Base-by-base conservation (phyloP, 2,797 vertebrate genomes). In the Smutsia gigantea region DNA sequence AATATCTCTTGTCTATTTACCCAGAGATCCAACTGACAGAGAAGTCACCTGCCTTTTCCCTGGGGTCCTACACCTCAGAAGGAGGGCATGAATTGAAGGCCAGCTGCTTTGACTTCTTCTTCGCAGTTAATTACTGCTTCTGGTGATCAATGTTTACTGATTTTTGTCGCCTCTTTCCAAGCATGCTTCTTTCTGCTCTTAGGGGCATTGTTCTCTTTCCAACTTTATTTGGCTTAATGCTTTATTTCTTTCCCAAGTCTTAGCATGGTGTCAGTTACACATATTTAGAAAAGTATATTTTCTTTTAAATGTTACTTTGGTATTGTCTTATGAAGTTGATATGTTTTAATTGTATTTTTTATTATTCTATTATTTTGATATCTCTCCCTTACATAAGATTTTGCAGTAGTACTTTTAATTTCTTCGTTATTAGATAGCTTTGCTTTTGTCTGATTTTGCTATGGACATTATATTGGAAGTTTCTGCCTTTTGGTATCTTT, bases 221-320 rank as follows among this genome's bases (percentile, higher is more conserved):
- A 74, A 42, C 4, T 72, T 77, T 85, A 81, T 90, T 88, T 72
- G 83, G 17, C 4, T 91, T 82, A 27, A 53, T 84, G 42, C 63
- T 51, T 90, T 78, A 23, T 72, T 87, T 90, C 37, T 69, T 51
- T 90, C 9, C 34, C 19, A 69, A 83, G 59, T 77, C 34, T 59
- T 89, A 69, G 23, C 18, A 4, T 59, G 34, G 2, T 88, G 31
- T 88, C 81, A 72, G 25, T 81, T 79, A 53, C 29, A 51, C 15
- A 59, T 27, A 46, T 89, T 93, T 55, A 90, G 61, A 91, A 92
- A 82, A 55, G 6, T 51, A 1, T 78, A 72, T 61, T 72, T 84
- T n/a, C 23, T 82, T 92, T 96, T 15, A 86, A 81, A 29, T 42
- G 74, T 74, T 74, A 74, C 29, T 89, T 95, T 55, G 66, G 11